A percentile compares a stretch with the other conserved stretches of the same genome.
phyloP scores from a whole-genome alignment of 2,113 vertebrate genomes.

The Lucifuga dentata region DNA sequence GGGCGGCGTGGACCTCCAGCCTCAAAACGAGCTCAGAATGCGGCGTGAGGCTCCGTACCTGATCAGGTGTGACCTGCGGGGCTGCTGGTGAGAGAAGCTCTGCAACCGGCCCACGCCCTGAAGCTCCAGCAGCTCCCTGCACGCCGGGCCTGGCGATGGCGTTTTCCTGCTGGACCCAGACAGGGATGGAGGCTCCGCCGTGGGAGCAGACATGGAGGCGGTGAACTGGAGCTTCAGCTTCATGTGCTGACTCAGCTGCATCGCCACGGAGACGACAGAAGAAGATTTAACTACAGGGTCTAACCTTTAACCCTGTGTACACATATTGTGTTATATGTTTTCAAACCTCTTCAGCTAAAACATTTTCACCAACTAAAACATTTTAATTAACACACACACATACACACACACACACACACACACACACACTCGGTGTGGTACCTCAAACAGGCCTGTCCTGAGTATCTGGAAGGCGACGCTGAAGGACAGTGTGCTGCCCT shows the following conservation, averaged over 20 bases:
- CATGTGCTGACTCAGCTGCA: constrained; percentile 90
- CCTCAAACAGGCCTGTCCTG: constrained; percentile 88
- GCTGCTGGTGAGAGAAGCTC: constrained; percentile 89
- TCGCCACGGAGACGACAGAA: not conserved
- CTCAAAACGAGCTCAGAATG: too few relatives aligned
- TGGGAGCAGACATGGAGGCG: constrained; percentile 82
- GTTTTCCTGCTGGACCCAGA: constrained; percentile 85
- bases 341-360: too few relatives aligned
- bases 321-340: too few relatives aligned
- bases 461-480: constrained; percentile 90
- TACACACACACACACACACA: not conserved
- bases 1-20: too few relatives aligned
- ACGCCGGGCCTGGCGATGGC: constrained; percentile 80
- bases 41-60: constrained; percentile 82
- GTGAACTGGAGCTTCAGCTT: constrained; percentile 93
- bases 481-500: constrained; percentile 88
- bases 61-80: constrained; percentile 84
- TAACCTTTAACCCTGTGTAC: too few relatives aligned
- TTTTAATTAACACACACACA: not conserved
- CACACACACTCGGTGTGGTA: constrained; percentile 43
- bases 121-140: constrained; percentile 81
- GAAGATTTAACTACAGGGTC: too few relatives aligned
- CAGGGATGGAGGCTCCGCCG: constrained; percentile 79
- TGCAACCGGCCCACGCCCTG: constrained; percentile 87
- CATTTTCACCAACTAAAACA: not conserved